Evolutionary conservation across 64 coral and sea anemone genomes (phyloP), one percentile per base, ranked within the genome.

Genomic region (Actinia tenebrosa): DNA sequence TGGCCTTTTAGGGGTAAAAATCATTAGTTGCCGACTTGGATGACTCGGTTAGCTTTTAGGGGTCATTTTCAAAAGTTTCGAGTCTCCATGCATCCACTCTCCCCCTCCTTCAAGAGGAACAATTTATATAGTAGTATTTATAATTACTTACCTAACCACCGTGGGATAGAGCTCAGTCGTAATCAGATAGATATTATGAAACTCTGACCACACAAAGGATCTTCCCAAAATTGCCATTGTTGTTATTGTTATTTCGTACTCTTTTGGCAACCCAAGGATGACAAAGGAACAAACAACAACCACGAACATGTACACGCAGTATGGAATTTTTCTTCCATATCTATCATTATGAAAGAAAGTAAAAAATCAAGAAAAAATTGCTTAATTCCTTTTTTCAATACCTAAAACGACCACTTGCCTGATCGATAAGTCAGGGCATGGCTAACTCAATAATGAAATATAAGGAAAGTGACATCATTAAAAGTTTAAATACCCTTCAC

Each of bases 161-260:
- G 82, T 84, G 20, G 82, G 82, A 56, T 56, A 84, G 14, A 84
- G 53, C 22, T 84, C 82, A 56, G 50, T 60, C 8, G 82, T 84
- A 18, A 84, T 84, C 56, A 84, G 19, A 54, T 84, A 84, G 47
- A 84, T 84, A 45, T 60, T 84, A 45, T 53, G 17, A 52, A 84
- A 84, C n/a, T 84, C 50, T 25, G 50, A 56, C 82, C 82, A 84
- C 15, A 84, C 82, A n/a, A 84, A 26, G 10, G 82, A 84, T 45
- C 83, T 45, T 13, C 83, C 83, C 44, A 85, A 44, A 26, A 85
- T 85, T 4, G 83, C 83, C 53, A 85, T 17, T n/a, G 83, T 16
- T 85, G 25, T 55, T 16, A 64, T 85, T 53, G 83, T 45, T 7
- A 5, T 85, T 19, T 43, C 50, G 56, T 85, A 85, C 56, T 85